Evolutionary conservation across 2,888 invertebrate species (phyloP).

Genomic region (Diaphora mendica): DNA sequence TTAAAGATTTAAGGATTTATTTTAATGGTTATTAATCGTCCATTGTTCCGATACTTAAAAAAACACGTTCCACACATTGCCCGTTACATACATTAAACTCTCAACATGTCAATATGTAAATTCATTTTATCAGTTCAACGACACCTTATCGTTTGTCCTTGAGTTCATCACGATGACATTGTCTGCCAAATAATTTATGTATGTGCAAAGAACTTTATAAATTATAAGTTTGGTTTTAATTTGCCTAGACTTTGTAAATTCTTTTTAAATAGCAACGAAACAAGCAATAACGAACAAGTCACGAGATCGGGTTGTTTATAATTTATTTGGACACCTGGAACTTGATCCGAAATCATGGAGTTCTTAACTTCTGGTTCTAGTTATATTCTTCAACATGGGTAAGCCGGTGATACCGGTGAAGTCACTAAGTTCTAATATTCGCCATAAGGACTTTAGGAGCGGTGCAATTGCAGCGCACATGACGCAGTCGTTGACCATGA

Average conservation of each 20-base stretch:
- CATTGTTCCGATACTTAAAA: slow-evolving; percentile 31
- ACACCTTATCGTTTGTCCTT: slow-evolving; percentile 81
- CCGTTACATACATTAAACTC: slow-evolving; percentile 27
- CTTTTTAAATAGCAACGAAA: neutral
- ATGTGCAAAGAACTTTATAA: slow-evolving; percentile 26
- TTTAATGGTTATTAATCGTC: slow-evolving; percentile 31
- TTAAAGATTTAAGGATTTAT: slow-evolving; percentile 9
- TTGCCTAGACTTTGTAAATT: neutral
- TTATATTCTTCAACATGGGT: neutral
- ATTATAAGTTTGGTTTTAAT: neutral
- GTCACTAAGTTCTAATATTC: slow-evolving; percentile 28
- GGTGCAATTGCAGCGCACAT: slow-evolving; percentile 39
- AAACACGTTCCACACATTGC: slow-evolving; percentile 1
- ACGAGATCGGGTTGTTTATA: neutral
- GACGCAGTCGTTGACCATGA: slow-evolving; percentile 50
- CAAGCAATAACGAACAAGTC: neutral
- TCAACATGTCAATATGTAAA: slow-evolving; percentile 32
- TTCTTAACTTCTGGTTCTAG: neutral
- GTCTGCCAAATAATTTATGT: slow-evolving; percentile 63
- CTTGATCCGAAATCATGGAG: neutral
- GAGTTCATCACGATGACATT: slow-evolving; percentile 67
- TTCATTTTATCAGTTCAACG: slow-evolving; percentile 78
- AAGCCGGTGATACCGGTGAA: slow-evolving; percentile 26
- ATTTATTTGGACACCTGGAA: neutral
- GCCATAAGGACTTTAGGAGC: slow-evolving; percentile 36